Percentiles rank a stretch among this genome's conserved stretches.
Conservation (phyloP, 2,113 vertebrate genomes). For the Sula dactylatra region DNA sequence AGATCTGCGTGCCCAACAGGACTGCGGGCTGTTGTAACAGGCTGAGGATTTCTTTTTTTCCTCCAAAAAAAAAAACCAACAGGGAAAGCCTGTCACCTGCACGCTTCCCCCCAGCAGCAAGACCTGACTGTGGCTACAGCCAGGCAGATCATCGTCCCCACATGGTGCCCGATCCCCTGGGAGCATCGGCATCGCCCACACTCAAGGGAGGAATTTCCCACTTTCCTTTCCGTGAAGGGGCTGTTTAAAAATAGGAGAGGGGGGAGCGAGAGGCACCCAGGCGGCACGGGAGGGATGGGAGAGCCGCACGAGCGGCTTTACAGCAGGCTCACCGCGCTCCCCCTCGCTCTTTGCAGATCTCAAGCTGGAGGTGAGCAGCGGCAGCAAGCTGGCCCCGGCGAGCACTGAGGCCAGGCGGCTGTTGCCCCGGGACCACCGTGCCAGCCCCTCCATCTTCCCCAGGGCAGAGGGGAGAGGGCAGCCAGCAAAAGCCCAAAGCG, state of each 20-base stretch:
- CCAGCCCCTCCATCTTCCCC: neutral
- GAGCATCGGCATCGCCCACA: neutral
- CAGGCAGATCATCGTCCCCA: neutral
- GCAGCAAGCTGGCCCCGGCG: neutral
- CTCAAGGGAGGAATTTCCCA: constrained; percentile 13
- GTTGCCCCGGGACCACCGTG: neutral
- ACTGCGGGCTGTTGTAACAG: neutral
- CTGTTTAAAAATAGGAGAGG: neutral
- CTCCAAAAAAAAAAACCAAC: neutral
- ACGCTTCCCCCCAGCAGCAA: neutral
- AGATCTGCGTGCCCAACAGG: neutral
- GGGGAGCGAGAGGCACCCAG: neutral
- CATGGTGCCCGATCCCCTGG: neutral
- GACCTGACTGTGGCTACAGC: neutral
- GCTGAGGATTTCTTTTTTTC: neutral
- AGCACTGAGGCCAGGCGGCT: neutral
- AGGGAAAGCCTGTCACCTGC: neutral
- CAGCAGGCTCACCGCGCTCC: neutral
- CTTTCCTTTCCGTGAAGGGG: neutral
- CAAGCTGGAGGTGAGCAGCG: constrained; percentile 1
- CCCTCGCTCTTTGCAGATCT: constrained; percentile 24
- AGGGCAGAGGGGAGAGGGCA: neutral
- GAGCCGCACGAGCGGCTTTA: rapidly evolving
- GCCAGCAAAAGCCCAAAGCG: neutral
- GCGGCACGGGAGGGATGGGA: neutral